These are phyloP conservation scores for Theonella swinhoei DNA, from an alignment of 37 sponge, comb jelly and placozoan genomes.

Conservation along the genomic window DNA sequence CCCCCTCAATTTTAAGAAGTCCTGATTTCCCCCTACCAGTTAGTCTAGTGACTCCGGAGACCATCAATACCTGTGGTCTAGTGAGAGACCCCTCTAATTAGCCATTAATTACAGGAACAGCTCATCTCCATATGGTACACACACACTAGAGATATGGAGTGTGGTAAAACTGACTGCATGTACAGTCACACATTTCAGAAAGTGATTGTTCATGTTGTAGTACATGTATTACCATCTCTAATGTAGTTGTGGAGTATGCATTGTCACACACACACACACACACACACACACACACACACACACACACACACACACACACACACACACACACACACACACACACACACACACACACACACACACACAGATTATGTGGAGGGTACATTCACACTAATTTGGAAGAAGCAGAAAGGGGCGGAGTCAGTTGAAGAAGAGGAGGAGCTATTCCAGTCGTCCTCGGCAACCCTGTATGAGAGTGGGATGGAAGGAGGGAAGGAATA, in stretches of 20 bases:
- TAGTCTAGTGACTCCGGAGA: too few species aligned
- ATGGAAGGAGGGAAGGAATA: constrained; percentile 51
- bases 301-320: background rate
- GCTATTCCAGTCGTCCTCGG: constrained; percentile 59
- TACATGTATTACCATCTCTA: too few species aligned
- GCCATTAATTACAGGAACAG: too few species aligned
- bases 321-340: constrained; percentile 16
- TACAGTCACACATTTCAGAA: background rate
- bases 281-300: background rate
- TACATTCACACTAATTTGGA: constrained; percentile 50
- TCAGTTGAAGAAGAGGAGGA: background rate
- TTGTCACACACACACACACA: too few species aligned
- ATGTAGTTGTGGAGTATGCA: too few species aligned
- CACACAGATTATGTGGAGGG: constrained; percentile 49
- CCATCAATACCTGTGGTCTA: too few species aligned
- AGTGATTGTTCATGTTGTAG: background rate
- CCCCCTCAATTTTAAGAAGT: too few species aligned
- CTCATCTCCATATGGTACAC: too few species aligned
- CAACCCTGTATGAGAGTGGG: constrained; percentile 74
- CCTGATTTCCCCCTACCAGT: too few species aligned
- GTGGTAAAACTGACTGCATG: too few species aligned
- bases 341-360: constrained; percentile 12
- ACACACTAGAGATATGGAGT: too few species aligned
- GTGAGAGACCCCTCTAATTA: too few species aligned
- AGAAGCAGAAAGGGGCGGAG: background rate